Evolutionary conservation across 2,888 invertebrate species (phyloP).

Genomic region (Dioctria rufipes): DNA sequence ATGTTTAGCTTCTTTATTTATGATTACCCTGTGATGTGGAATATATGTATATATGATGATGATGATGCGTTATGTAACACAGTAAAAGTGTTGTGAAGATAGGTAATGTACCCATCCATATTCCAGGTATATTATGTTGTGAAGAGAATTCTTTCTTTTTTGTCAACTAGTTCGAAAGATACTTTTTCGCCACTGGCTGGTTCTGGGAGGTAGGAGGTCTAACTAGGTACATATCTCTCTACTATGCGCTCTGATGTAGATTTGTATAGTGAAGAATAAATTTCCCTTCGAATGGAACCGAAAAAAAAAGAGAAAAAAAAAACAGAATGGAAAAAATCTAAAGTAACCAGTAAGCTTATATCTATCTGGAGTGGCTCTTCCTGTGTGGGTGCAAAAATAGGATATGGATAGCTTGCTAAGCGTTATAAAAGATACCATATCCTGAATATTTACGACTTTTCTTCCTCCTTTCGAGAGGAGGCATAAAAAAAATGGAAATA

Average conservation of each 20-base stretch:
- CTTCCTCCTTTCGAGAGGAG: conserved; percentile 13
- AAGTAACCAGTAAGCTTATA: conserved; percentile 46
- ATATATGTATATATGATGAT: not conserved
- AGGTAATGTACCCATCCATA: conserved; percentile 47
- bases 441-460: conserved; percentile 49
- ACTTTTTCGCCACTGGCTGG: conserved; percentile 28
- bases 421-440: conserved; percentile 29
- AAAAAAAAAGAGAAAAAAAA: not conserved
- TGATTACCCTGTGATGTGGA: conserved; percentile 52
- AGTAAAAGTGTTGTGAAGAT: conserved; percentile 13
- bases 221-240: not conserved
- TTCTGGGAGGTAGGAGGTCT: not conserved
- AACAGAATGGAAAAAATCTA: not conserved
- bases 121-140: conserved; percentile 38
- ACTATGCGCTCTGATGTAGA: conserved; percentile 10
- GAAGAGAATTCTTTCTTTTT: conserved; percentile 12
- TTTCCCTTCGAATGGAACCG: conserved; percentile 49
- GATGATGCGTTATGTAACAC: not conserved
- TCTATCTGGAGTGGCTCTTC: not conserved
- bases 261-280: conserved; percentile 39
- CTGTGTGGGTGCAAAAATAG: conserved; percentile 29
- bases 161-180: conserved; percentile 32
- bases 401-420: conserved; percentile 35
- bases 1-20: conserved; percentile 48
- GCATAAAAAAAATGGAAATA: conserved; percentile 3